Base-by-base conservation (phyloP, 2,797 vertebrate species). In the Trichosurus vulpecula region DNA sequence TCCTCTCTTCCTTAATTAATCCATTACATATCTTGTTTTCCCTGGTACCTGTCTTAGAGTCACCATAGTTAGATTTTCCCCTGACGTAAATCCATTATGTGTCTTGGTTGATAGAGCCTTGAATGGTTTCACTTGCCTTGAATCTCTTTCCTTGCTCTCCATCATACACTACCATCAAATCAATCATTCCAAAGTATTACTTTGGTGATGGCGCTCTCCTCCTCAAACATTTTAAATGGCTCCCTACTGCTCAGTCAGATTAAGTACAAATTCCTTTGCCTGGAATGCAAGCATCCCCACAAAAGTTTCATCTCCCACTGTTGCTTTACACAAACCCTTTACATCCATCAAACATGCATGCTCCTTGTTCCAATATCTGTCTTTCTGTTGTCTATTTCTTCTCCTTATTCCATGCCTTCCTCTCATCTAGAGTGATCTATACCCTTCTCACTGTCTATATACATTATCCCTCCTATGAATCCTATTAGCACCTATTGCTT, bases 181-280 rank as follows among this genome's bases (percentile, higher is more conserved):
- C 92, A 35, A 55, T 89, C 58, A 93, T 92, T 58, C 74, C 55
- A 51, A 94, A 95, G 6, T 93, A 6, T 10, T 94, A 8, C 87
- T 94, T 96, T 92, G 1, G 41, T 27, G 31, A 52, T 95, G 41
- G 91, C 2, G 91, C 91, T 94, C 56, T 12, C 8, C 16, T 91
- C 19, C 87, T 90, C 90, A 81, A 92, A 96, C 92, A 94, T 6
- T 16, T 87, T 90, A 11, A 53, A 5, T 58, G 56, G 53, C 22
- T n/a, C 87, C 90, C 92, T 92, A 41, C 35, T 47, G 31, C 4
- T 35, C 27, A 54, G 25, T 93, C 92, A 47, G 29, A 90, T 90
- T 54, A 91, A 57, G n/a, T 54, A 91, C 30, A 92, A 95, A 47
- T 25, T 57, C 51, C n/a, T 93, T 47, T 58, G 11, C 0, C 13